Evolutionary conservation across 1,140 invertebrate genomes (phyloP).

Genomic region (Drosophila serrata): DNA sequence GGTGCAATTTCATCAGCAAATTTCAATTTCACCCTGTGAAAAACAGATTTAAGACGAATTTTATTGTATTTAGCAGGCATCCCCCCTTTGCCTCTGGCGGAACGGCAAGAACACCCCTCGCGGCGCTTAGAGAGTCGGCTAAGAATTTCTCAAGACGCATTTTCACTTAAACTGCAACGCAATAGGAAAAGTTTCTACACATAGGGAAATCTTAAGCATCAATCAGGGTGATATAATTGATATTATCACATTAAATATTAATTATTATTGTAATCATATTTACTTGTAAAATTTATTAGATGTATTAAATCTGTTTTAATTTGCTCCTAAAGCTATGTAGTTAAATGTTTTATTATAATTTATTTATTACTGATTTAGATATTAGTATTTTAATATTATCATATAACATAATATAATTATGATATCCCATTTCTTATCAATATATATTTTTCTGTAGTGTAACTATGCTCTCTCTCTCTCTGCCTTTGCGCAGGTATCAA

Average conservation of each 20-base stretch:
- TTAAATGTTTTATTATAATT: too few species aligned
- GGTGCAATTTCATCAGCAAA: slow-evolving; percentile 76
- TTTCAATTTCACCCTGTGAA: slow-evolving; percentile 33
- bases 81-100: slow-evolving; percentile 15
- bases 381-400: too few species aligned
- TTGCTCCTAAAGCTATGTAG: too few species aligned
- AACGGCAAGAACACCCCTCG: slow-evolving; percentile 36
- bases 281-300: not conserved
- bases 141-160: slow-evolving; percentile 67
- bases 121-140: slow-evolving; percentile 27
- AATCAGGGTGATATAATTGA: not conserved
- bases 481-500: slow-evolving; percentile 64
- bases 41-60: slow-evolving; percentile 46
- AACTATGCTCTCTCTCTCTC: slow-evolving; percentile 5
- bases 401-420: too few species aligned
- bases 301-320: not conserved
- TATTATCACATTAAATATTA: not conserved
- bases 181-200: slow-evolving; percentile 33
- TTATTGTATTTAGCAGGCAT: not conserved
- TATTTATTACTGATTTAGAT: too few species aligned
- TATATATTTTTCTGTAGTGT: slow-evolving; percentile 1
- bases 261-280: not conserved
- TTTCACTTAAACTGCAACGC: slow-evolving; percentile 55
- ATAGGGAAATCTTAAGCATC: not conserved
- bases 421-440: too few species aligned